Evolutionary conservation across 2,888 invertebrate genomes (phyloP).

Genomic region (Therioaphis trifolii): DNA sequence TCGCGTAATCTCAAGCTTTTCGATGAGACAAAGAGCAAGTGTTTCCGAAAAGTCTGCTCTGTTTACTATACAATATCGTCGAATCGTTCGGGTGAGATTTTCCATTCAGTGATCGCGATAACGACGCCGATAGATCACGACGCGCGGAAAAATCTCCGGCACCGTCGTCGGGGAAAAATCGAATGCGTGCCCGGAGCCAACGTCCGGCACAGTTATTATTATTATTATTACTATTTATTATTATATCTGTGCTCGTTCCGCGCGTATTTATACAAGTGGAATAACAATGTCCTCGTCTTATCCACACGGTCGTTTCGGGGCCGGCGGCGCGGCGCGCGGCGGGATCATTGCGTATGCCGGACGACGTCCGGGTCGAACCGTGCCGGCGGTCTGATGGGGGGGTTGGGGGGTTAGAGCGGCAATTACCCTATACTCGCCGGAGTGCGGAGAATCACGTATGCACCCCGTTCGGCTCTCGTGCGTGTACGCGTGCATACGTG

Average conservation of each 20-base stretch:
- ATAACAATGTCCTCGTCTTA: background rate
- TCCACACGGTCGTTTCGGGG: too few species aligned
- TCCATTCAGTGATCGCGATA: too few species aligned
- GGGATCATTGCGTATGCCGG: slow-evolving; percentile 24
- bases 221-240: too few species aligned
- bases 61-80: too few species aligned
- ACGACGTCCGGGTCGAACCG: background rate
- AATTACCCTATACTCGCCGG: slow-evolving; percentile 27
- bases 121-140: too few species aligned
- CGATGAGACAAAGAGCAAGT: too few species aligned
- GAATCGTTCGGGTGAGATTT: too few species aligned
- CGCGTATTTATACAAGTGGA: background rate
- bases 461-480: background rate
- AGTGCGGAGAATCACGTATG: slow-evolving; percentile 40
- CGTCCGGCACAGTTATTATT: background rate
- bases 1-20: too few species aligned
- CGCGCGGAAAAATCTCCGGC: too few species aligned
- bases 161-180: background rate
- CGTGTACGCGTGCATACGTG: slow-evolving; percentile 42
- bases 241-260: background rate
- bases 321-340: background rate
- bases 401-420: background rate
- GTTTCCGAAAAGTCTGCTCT: too few species aligned
- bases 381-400: too few species aligned
- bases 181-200: background rate